A percentile compares a stretch with the other conserved stretches of the same genome.
phyloP scores from a whole-genome alignment of 2,888 invertebrate genomes.

The Metellina segmentata region DNA sequence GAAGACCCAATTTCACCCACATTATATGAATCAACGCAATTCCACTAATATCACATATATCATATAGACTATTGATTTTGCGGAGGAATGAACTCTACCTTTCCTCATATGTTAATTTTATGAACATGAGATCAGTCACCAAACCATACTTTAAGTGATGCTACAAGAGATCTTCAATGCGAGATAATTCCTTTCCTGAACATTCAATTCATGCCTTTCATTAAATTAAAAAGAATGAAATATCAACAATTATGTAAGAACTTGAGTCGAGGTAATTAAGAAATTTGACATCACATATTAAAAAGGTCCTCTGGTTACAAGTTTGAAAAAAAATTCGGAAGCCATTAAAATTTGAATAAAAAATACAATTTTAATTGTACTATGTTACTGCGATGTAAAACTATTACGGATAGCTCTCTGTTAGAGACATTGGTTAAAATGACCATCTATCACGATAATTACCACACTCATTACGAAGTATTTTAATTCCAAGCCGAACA shows the following conservation, averaged over 20 bases:
- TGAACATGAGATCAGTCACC: too few relatives aligned
- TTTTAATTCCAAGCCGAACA: constrained; percentile 27
- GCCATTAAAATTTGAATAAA: background rate
- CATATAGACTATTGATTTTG: too few relatives aligned
- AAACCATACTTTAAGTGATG: too few relatives aligned
- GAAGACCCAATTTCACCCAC: too few relatives aligned
- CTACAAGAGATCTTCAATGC: too few relatives aligned
- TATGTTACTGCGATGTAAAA: background rate
- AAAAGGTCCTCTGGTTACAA: background rate
- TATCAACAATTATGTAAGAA: background rate
- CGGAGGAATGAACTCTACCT: too few relatives aligned
- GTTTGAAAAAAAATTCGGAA: background rate
- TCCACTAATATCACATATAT: too few relatives aligned
- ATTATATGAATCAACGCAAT: too few relatives aligned
- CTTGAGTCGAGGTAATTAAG: background rate
- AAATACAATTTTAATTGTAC: background rate
- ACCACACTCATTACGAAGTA: constrained; percentile 48
- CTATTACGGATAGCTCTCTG: background rate
- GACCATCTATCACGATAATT: constrained; percentile 61
- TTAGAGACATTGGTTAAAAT: constrained; percentile 24
- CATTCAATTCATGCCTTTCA: background rate
- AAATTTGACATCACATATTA: background rate
- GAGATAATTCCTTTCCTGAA: too few relatives aligned
- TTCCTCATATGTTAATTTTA: too few relatives aligned
- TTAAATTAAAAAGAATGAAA: background rate